Base-by-base conservation (phyloP, 2,888 invertebrate species). In the Pycnomerus fuliginosus region DNA sequence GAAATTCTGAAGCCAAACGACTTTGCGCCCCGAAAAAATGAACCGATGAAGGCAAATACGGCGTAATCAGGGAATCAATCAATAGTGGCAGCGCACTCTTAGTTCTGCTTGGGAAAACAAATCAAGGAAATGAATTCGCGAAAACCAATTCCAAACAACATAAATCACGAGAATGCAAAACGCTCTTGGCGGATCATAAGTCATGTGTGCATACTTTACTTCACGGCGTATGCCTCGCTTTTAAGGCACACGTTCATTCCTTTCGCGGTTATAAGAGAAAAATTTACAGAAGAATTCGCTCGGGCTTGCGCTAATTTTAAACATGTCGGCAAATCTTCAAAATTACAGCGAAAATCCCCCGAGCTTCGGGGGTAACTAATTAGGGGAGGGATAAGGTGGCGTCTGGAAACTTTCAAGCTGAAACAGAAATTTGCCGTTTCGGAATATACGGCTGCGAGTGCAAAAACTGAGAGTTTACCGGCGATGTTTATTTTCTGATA, bases 101-200 rank as follows among this genome's bases (percentile, higher is more conserved):
- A 43, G 30, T 43, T 43, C 37, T 27, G 13, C 28, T 37, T 25
- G 15, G 36, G 58, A 60, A 65, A 65, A 64, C 66, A 68, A 69
- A 68, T 67, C 66, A 62, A 60, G 60, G 61, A 62, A 65, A 60
- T 56, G 64, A 61, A 64, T 64, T 62, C 56, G 62, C 64, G 61
- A 62, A 68, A 69, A 67, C 66, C 68, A 70, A 69, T 70, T 68
- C 67, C 67, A 63, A 64, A 64, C 60, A 65, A 64, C 68, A 69
- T 70, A 70, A 70, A 70, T 70, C 67, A 68, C 47, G 22, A 31
- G 48, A 64, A 68, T 67, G 67, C 67, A 67, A 69, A 69, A 65
- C 63, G 67, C 58, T 64, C 58, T 56, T 65, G 68, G 66, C 68
- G 57, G 62, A 58, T 58, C 63, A 64, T 68, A 67, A 67, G 65